A percentile compares a stretch with the other conserved stretches of the same genome.
These are phyloP conservation scores for Phainopepla nitens DNA, from an alignment of 2,113 vertebrate species.

Conservation along the genomic window DNA sequence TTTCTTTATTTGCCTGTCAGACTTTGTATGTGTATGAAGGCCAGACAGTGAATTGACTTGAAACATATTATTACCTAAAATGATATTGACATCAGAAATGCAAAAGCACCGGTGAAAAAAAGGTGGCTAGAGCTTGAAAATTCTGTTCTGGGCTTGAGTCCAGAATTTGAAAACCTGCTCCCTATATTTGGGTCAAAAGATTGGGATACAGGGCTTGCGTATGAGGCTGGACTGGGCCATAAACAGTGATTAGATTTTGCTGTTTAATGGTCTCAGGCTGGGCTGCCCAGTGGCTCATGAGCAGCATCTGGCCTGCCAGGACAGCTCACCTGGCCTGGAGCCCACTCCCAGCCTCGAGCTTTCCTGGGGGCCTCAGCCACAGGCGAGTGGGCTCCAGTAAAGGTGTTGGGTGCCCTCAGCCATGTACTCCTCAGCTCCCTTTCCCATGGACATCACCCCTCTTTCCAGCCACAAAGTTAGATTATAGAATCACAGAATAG, in stretches of 20 bases:
- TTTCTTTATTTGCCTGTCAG: constrained; percentile 52
- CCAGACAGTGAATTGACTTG: constrained; percentile 38
- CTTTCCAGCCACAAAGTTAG: background rate
- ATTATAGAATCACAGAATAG: fast-evolving
- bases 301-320: background rate
- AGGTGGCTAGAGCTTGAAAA: background rate
- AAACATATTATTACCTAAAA: constrained; percentile 50
- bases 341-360: background rate
- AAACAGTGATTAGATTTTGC: background rate
- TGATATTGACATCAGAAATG: constrained; percentile 40
- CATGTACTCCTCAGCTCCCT: background rate
- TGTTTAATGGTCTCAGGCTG: background rate
- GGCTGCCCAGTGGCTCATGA: background rate
- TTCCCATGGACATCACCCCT: background rate
- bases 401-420: background rate
- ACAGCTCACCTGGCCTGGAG: background rate
- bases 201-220: background rate
- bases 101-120: constrained; percentile 8
- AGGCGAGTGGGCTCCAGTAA: background rate
- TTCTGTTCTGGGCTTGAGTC: background rate
- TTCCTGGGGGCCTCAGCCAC: background rate
- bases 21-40: background rate
- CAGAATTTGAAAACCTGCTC: background rate
- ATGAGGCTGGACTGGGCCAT: background rate
- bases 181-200: background rate